Evolutionary conservation across 1,140 invertebrate genomes (phyloP).

Genomic region (Cepaea nemoralis): DNA sequence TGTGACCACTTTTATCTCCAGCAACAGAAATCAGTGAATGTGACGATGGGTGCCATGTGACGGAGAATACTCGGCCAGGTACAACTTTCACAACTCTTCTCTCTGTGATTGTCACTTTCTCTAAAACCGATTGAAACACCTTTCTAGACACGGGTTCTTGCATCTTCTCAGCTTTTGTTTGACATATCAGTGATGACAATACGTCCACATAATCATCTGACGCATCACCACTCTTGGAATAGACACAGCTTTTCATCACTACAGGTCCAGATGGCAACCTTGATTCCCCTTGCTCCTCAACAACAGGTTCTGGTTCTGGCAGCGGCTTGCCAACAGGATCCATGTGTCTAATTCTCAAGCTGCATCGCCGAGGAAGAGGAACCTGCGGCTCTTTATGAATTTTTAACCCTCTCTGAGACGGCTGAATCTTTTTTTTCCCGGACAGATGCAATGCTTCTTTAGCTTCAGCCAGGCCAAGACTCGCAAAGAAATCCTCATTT

Average conservation of each 20-base stretch:
- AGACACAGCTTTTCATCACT: slow-evolving; percentile 15
- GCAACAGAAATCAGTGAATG: slow-evolving; percentile 52
- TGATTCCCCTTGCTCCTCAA: background rate
- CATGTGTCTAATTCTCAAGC: slow-evolving; percentile 24
- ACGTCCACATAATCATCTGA: background rate
- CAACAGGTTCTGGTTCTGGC: slow-evolving; percentile 7
- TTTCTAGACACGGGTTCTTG: background rate
- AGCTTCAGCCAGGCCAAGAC: slow-evolving; percentile 18
- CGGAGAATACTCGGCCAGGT: slow-evolving; percentile 59
- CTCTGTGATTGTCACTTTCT: slow-evolving; percentile 48
- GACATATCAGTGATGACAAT: background rate
- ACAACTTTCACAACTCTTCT: slow-evolving; percentile 62
- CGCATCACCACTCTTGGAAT: slow-evolving; percentile 13
- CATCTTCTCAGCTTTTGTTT: background rate
- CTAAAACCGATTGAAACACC: background rate
- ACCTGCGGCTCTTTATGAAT: slow-evolving; percentile 10
- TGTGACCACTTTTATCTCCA: slow-evolving; percentile 66
- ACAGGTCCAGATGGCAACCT: slow-evolving; percentile 36
- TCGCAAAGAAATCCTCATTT: slow-evolving; percentile 34
- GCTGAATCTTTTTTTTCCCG: background rate
- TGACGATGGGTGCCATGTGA: slow-evolving; percentile 57
- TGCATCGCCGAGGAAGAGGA: background rate
- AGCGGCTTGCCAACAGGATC: slow-evolving; percentile 20
- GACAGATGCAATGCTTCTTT: slow-evolving; percentile 3
- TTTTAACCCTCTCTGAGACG: slow-evolving; percentile 29